Evolutionary conservation across 1,140 invertebrate species (phyloP), one percentile per base, ranked within the genome.

Genomic region (Brachionus koreanus): DNA sequence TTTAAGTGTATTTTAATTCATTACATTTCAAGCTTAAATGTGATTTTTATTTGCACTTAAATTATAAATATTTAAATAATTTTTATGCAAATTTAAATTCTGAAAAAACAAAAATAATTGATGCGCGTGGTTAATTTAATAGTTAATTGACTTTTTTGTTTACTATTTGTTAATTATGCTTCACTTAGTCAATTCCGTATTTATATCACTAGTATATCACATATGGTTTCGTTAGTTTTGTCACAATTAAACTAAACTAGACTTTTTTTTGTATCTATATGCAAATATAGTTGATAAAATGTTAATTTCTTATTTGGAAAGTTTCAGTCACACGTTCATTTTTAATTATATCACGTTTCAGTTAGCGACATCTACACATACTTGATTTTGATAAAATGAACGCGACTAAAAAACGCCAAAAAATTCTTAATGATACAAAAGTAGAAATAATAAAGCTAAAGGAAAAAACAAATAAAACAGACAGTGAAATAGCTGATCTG

Each of bases 391-490:
- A 25, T 12, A 12, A n/a, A 7, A 69, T 69, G 65, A 69, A 69
- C n/a, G 37, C 65, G 12, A 35, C 25, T 5, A 69, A 69, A 69
- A 69, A 69, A 19, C 65, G 65, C n/a, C 65, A 69, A 69, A 69
- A 69, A 39, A 69, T 69, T 39, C 4, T 69, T 16, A 69, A 69
- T 39, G 65, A 69, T n/a, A 69, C 65, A 19, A 69, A 69, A 23
- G 65, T 69, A 13, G 65, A 69, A 16, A 69, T 69, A 37, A 69
- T 69, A 19, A 37, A 39, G 1, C 37, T 69, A 16, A 69, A 69
- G 19, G 65, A 69, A 19, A 16, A 39, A 37, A 42, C 65, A 39
- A 69, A 69, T 69, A 69, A 69, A 69, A 69, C 65, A 13, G 65
- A 69, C 6, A 69, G 16, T 4, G 65, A 69, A 69, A 69, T 69